These are phyloP conservation scores for Drosophila triauraria DNA, from an alignment of 1,140 invertebrate species.

Conservation along the genomic window DNA sequence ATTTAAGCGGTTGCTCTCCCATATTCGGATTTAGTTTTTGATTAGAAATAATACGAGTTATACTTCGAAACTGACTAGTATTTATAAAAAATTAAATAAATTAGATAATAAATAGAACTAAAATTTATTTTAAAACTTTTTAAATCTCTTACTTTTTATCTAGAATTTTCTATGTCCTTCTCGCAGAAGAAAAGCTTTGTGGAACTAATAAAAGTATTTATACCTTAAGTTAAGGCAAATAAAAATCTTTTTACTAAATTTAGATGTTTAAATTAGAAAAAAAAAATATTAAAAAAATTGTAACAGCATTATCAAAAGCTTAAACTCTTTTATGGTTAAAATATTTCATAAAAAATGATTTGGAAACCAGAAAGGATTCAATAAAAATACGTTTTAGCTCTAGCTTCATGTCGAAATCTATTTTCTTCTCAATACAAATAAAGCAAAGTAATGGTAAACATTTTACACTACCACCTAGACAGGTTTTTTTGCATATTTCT, in stretches of 20 bases:
- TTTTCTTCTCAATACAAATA: too few species aligned
- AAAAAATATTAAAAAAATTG: too few species aligned
- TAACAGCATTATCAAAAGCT: too few species aligned
- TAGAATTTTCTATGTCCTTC: not conserved
- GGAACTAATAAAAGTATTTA: too few species aligned
- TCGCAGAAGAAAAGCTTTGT: too few species aligned
- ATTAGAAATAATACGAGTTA: too few species aligned
- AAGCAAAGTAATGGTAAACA: slow-evolving; percentile 1
- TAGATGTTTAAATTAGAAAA: too few species aligned
- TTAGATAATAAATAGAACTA: not conserved
- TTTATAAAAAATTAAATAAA: not conserved
- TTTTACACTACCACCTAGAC: not conserved
- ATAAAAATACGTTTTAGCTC: not conserved
- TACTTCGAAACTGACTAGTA: not conserved
- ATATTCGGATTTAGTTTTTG: not conserved
- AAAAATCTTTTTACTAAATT: too few species aligned
- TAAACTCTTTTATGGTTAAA: not conserved
- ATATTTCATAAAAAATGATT: not conserved
- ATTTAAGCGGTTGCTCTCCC: not conserved
- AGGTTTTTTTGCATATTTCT: not conserved
- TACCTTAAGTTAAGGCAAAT: too few species aligned
- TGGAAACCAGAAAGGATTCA: not conserved
- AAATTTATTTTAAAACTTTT: not conserved
- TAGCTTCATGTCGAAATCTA: not conserved
- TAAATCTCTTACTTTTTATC: not conserved